phyloP scores from a whole-genome alignment of 1,140 invertebrate genomes.

The Colletes latitarsis region DNA sequence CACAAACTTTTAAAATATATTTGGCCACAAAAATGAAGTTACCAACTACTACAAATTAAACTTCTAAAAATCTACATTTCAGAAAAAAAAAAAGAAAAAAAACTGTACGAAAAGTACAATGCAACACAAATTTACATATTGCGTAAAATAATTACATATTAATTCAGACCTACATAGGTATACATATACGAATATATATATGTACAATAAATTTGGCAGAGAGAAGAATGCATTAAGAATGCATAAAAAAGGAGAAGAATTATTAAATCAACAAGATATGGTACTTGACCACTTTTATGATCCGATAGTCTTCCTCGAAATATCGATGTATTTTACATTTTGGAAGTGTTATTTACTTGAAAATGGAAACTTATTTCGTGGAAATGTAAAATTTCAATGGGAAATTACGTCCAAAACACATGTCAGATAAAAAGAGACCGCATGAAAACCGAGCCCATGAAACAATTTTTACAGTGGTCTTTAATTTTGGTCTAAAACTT shows the following conservation, averaged over 20 bases:
- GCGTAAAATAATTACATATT: constrained; percentile 1
- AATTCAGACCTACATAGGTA: constrained; percentile 4
- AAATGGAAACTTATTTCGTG: background rate
- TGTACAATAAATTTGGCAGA: constrained; percentile 58
- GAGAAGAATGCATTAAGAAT: constrained; percentile 32
- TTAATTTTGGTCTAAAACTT: constrained; percentile 40
- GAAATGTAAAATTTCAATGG: constrained; percentile 24
- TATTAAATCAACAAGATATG: too few relatives aligned
- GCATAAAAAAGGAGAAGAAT: too few relatives aligned
- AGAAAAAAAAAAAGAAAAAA: background rate
- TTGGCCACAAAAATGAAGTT: background rate
- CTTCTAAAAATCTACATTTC: background rate
- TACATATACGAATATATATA: constrained; percentile 12
- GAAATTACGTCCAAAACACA: constrained; percentile 40
- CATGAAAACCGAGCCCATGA: constrained; percentile 47
- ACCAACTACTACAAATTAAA: background rate
- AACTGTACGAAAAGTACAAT: background rate
- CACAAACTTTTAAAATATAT: background rate
- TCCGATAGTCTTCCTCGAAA: constrained; percentile 1
- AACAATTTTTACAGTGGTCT: constrained; percentile 41
- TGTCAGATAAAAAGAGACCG: background rate
- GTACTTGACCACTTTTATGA: too few relatives aligned
- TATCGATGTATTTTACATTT: constrained; percentile 40
- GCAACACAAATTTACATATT: constrained; percentile 15
- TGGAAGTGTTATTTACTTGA: constrained; percentile 36